Evolutionary conservation across 2,888 invertebrate genomes (phyloP).

Genomic region (Trichacis sp.): DNA sequence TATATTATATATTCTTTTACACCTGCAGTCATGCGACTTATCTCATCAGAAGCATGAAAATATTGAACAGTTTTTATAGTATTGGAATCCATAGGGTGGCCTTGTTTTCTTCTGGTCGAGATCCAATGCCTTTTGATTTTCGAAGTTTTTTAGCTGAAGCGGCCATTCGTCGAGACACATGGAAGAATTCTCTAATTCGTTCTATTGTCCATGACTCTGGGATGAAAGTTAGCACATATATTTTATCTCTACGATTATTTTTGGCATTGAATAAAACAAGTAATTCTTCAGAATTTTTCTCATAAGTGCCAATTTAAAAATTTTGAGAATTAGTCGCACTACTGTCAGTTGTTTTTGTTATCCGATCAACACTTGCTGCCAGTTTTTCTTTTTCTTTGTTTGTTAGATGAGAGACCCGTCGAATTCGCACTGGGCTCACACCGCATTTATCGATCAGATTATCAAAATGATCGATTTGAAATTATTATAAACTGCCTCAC

Average conservation of each 20-base stretch:
- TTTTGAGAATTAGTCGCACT: not conserved
- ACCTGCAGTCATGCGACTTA: conserved; percentile 11
- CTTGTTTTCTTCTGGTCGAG: conserved; percentile 13
- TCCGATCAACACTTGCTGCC: not conserved
- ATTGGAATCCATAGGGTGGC: conserved; percentile 1
- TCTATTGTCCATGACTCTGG: conserved; percentile 2
- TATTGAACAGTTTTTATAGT: not conserved
- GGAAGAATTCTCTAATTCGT: conserved; percentile 8
- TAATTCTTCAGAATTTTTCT: not conserved
- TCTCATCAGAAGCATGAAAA: conserved; percentile 18
- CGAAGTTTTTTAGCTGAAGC: conserved; percentile 1
- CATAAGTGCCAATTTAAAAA: not conserved
- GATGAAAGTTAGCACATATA: no score
- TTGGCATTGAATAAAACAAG: not conserved
- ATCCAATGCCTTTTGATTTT: conserved; percentile 1
- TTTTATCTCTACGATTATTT: not conserved
- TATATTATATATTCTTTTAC: conserved; percentile 13
- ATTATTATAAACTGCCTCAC: conserved; percentile 3
- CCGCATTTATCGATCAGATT: conserved; percentile 3
- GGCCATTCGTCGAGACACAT: conserved; percentile 9
- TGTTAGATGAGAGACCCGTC: not conserved
- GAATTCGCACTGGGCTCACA: conserved; percentile 3
- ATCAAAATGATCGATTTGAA: conserved; percentile 1
- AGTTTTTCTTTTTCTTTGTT: not conserved
- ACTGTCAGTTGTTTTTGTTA: not conserved